Evolutionary conservation across 2,888 invertebrate genomes (phyloP), one percentile per base, ranked within the genome.

Genomic region (Spicauda simplicius): DNA sequence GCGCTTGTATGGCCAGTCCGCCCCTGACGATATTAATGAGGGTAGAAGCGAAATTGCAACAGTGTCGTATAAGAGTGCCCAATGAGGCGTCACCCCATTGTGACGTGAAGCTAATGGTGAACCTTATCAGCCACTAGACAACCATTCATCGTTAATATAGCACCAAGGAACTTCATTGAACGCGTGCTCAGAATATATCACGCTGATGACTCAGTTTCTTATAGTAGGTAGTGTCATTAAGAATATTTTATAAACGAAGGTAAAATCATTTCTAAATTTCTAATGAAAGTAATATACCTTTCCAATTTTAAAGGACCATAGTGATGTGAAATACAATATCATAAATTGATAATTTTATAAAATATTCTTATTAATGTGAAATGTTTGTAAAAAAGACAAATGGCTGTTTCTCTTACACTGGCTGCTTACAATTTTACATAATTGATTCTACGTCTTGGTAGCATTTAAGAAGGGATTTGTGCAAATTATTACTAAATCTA

Each of bases 1-100:
- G 85, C 91, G 92, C 90, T 93, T 93, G 93, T 93, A 93, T 90
- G 93, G 93, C 93, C 93, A 93, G 93, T 93, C 93, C 91, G 91
- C 93, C 92, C 93, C 93, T 93, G 93, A 93, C 93, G 91, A 93
- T 93, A 91, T 92, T 91, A 92, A 93, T 91, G 93, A 93, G 91
- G 88, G 87, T 93, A 93, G 90, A 93, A 93, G 93, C 93, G 89
- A 89, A 80, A 86, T 92, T 92, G 93, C 92, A 91, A 87, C 82
- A 84, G 91, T 92, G 91, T 92, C 76, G 78, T 84, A 87, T 83
- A 80, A 85, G 87, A 87, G 87, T 88, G 85, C 85, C 85, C 86
- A 88, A 87, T 84, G 87, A 86, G 84, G 84, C 84, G 80, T 84
- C 76, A 74, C 85, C 81, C 82, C 87, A 85, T 85, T 83, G 84